phyloP scores from a whole-genome alignment of 2,888 invertebrate genomes.

The Omphaloscelis lunosa region DNA sequence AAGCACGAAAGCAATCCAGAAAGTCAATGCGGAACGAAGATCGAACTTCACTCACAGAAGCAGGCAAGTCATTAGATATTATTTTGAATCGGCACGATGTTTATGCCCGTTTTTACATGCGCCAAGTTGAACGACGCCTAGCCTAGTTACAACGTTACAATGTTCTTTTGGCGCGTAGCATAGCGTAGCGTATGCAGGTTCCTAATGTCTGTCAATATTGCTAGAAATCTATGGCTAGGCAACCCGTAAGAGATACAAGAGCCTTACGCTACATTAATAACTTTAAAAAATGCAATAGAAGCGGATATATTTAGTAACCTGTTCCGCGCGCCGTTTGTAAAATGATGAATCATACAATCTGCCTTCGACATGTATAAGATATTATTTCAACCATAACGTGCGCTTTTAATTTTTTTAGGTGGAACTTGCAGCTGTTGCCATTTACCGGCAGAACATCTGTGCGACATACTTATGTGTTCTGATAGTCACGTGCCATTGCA shows the following conservation, averaged over 20 bases:
- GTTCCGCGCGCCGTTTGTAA: too few species aligned
- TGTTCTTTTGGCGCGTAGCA: background rate
- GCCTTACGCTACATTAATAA: background rate
- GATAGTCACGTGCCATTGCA: background rate
- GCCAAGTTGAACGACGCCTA: background rate
- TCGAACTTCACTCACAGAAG: background rate
- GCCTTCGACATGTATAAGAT: too few species aligned
- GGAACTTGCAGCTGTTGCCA: background rate
- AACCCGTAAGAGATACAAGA: background rate
- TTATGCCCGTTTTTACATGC: background rate
- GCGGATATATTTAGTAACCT: too few species aligned
- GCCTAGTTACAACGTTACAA: background rate
- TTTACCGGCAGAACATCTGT: background rate
- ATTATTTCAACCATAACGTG: too few species aligned
- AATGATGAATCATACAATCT: too few species aligned
- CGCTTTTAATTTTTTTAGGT: conserved; percentile 1
- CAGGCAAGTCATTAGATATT: background rate
- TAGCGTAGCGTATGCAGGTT: background rate
- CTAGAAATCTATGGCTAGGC: background rate
- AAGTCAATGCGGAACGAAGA: background rate
- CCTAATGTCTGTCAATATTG: background rate
- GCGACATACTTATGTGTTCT: background rate
- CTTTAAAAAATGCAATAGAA: too few species aligned
- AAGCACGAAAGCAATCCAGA: background rate
- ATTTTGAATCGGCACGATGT: background rate